Evolutionary conservation across 2,797 vertebrate genomes (phyloP), one percentile per base, ranked within the genome.

Genomic region (Malacoraja senta): DNA sequence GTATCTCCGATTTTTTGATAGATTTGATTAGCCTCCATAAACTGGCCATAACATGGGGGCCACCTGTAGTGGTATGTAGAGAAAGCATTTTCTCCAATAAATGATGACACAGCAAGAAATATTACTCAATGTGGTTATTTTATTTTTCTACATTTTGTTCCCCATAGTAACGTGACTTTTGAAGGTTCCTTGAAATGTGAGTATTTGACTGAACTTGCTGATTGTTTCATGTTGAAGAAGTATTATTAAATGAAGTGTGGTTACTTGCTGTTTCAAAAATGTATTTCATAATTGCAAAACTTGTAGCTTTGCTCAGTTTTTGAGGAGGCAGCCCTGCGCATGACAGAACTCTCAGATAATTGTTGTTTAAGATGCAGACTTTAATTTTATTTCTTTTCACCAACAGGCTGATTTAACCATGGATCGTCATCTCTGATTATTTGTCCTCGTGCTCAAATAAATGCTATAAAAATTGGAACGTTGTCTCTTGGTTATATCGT

Each of bases 61-160:
- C 71, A 21, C 17, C 71, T 72, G 21, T 72, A 21, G 19, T 17
- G 17, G 10, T 17, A 10, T 12, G 21, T 72, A 24, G 71, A 21
- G 71, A 0, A 72, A 21, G 8, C 19, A 0, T 26, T 74, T 74
- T 24, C 71, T 74, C 17, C 65, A 68, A 68, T 1, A 63, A 63
- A 32, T 63, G 0, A 86, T 35, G 9, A 35, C 19, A 9, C 0
- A 15, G n/a, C 2, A 61, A 61, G 53, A 88, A 65, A 29, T 74
- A 29, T 13, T 12, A 8, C 35, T 91, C 4, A 65, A 88, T 88
- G 21, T 29, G n/a, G 61, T 88, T 53, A 92, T 58, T 92, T 91
- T 91, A 17, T 83, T 53, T 84, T 58, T 3, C 24, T 92, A 44
- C 74, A 53, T 91, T 91, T 92, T 92, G 71, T 92, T 92, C 53